phyloP scores from a whole-genome alignment of 2,888 invertebrate species.

The Scelioninae gen. 1 region DNA sequence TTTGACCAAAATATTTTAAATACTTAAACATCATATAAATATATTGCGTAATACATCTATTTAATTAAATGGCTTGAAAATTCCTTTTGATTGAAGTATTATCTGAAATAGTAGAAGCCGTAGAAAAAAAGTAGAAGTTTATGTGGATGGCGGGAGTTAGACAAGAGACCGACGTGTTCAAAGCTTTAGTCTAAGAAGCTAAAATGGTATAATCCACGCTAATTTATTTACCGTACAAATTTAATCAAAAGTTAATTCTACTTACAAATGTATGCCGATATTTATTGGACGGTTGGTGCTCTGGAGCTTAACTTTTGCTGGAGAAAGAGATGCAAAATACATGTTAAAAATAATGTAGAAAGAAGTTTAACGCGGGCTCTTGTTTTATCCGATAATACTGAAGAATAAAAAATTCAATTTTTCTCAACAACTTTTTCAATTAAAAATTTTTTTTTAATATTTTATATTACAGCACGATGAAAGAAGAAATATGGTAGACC shows the following conservation, averaged over 20 bases:
- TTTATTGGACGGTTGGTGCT: constrained; percentile 94
- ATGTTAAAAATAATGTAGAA: constrained; percentile 89
- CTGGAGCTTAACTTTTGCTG: constrained; percentile 92
- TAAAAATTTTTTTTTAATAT: no score
- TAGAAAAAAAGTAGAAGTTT: no score
- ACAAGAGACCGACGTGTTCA: constrained; percentile 94
- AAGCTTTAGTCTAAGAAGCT: constrained; percentile 95
- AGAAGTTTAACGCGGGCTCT: constrained; percentile 91
- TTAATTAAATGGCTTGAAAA: no score
- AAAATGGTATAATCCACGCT: constrained; percentile 88
- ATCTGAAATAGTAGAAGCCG: no score
- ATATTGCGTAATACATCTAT: no score
- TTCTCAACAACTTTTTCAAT: no score
- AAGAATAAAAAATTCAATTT: constrained; percentile 5
- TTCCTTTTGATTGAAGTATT: no score
- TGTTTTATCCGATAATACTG: constrained; percentile 88
- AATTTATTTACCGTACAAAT: constrained; percentile 1
- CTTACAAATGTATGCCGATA: constrained; percentile 85
- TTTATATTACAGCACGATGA: no score
- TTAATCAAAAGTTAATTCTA: constrained; percentile 6
- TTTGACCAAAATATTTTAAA: no score
- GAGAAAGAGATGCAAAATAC: constrained; percentile 90
- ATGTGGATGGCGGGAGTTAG: constrained; percentile 94
- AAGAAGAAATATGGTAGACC: no score
- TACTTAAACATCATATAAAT: no score